Base-by-base conservation (phyloP, 2,797 vertebrate species). In the Falco columbarius region DNA sequence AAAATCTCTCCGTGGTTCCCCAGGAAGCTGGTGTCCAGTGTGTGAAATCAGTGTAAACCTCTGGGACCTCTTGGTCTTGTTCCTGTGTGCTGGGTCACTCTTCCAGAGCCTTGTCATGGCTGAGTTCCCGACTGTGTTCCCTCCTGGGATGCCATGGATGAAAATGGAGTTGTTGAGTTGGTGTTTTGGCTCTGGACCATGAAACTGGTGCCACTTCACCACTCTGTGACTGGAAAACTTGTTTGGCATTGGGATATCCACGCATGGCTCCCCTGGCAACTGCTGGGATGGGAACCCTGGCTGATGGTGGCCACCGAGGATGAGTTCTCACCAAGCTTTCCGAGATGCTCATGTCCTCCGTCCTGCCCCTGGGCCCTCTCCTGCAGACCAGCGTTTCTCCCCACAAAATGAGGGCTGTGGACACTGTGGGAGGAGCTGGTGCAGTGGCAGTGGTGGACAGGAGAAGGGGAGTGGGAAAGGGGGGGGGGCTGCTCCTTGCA, bases 301-400 rank as follows among this genome's bases (percentile, higher is more conserved):
- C 24, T 2, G 2, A 8, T 2, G 4, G 27, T 36, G 59, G 8
- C 24, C 47, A 26, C 38, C 63, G 17, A 14, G 51, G 30, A 66
- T 1, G 22, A 42, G 11, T 29, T 63, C 42, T 85, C 7, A 3
- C 3, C 15, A 14, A 11, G 10, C 23, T 79, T 61, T 27, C 40
- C 0, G 3, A 24, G 40, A 21, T 40, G 12, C 17, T 62, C 4
- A 5, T 0, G 0, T 7, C 36, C 27, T 34, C 51, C 20, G 1
- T 72, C 6, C 34, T 3, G 3, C 6, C 15, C 34, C 14, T 24
- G 12, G 29, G 9, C 27, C 8, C 19, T 19, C 36, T 36, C 26
- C n/a, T n/a, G 34, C 32, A 12, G 56, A 40, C 5, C 20, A 5
- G 11, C 1, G 0, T 22, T 65, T 42, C 12, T 27, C 23, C 4